Evolutionary conservation across 64 coral and sea anemone species (phyloP).

Genomic region (Montipora sp.): DNA sequence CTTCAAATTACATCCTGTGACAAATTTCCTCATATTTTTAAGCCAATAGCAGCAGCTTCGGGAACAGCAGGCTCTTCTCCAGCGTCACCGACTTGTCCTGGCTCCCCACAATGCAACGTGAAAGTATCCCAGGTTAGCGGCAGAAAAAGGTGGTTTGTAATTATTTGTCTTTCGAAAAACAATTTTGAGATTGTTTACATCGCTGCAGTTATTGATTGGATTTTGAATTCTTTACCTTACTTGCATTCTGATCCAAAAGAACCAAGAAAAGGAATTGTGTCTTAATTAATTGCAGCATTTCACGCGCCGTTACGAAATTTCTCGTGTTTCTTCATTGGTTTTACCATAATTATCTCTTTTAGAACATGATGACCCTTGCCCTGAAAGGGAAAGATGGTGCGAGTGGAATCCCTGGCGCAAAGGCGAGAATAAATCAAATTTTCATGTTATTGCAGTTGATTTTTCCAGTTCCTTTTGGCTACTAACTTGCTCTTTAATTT

Average conservation of each 20-base stretch:
- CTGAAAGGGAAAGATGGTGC: conserved; percentile 90
- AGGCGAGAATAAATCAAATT: conserved; percentile 34
- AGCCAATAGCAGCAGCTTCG: not conserved
- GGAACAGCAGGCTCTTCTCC: not conserved
- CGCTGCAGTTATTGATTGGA: too few species aligned
- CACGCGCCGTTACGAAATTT: too few species aligned
- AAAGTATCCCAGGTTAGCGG: conserved; percentile 24
- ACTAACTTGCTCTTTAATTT: not conserved
- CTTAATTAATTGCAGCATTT: too few species aligned
- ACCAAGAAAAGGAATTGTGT: too few species aligned
- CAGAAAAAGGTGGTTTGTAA: not conserved
- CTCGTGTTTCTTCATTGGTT: too few species aligned
- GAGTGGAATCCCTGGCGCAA: conserved; percentile 60
- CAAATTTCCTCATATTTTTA: not conserved
- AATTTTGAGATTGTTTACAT: too few species aligned
- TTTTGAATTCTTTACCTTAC: too few species aligned
- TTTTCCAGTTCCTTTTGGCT: not conserved
- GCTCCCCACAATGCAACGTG: conserved; percentile 22
- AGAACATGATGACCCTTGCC: conserved; percentile 91
- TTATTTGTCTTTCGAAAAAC: too few species aligned
- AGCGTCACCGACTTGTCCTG: not conserved
- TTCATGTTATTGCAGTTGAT: not conserved
- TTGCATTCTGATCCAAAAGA: too few species aligned
- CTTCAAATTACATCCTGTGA: not conserved
- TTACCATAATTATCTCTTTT: not conserved